Evolutionary conservation across 2,113 vertebrate genomes (phyloP).

Genomic region (Bos taurus): ARS-UCD2.0 NC_037345.1:21641501-21642000

Average conservation of each 20-base stretch:
- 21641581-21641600: not conserved
- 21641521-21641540: not conserved
- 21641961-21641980: not conserved
- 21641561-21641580: not conserved
- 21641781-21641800: not conserved
- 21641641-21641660: not conserved
- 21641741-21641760: not conserved
- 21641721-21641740: not conserved
- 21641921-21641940: not conserved
- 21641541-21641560: not conserved
- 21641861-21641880: not conserved
- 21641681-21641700: not conserved
- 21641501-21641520: not conserved
- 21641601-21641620: not conserved
- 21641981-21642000: not conserved
- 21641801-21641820: not conserved
- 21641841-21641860: not conserved
- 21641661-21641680: not conserved
- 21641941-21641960: not conserved
- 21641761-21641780: not conserved
- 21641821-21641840: not conserved
- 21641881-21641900: not conserved
- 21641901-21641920: not conserved
- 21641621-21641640: not conserved
- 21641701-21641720: not conserved